phyloP scores from a whole-genome alignment of 2,888 invertebrate species.

The Pseudoips prasinana region DNA sequence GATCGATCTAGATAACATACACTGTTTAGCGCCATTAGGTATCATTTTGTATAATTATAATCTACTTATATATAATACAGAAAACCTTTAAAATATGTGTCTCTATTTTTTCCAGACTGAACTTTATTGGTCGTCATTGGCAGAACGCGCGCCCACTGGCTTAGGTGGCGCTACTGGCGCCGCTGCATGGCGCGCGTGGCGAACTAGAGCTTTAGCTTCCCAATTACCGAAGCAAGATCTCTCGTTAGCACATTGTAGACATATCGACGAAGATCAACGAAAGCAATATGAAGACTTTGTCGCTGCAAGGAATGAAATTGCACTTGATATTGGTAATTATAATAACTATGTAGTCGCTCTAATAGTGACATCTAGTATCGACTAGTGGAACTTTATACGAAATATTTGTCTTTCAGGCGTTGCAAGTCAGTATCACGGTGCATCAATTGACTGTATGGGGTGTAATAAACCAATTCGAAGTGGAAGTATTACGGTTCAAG shows the following conservation, averaged over 20 bases:
- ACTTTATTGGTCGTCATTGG: constrained; percentile 94
- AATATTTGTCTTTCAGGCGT: constrained; percentile 66
- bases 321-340: constrained; percentile 92
- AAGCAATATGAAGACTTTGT: constrained; percentile 96
- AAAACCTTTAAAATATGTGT: no score
- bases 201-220: constrained; percentile 84
- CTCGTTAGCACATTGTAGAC: constrained; percentile 93
- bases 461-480: constrained; percentile 90
- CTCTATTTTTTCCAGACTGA: constrained; percentile 87
- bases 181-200: constrained; percentile 69
- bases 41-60: no score
- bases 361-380: constrained; percentile 44
- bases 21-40: no score
- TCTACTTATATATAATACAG: no score
- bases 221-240: constrained; percentile 98
- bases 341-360: constrained; percentile 17
- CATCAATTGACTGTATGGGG: constrained; percentile 87
- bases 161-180: constrained; percentile 66
- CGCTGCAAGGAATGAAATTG: constrained; percentile 96
- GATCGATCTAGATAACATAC: no score
- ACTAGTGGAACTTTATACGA: constrained; percentile 30
- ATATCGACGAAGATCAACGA: constrained; percentile 89
- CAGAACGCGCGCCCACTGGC: constrained; percentile 83
- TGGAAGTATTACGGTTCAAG: constrained; percentile 92
- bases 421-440: constrained; percentile 83